A percentile compares a stretch with the other conserved stretches of the same genome.
Conservation (phyloP, 1,140 invertebrate species). For the Helicoverpa armigera region DNA sequence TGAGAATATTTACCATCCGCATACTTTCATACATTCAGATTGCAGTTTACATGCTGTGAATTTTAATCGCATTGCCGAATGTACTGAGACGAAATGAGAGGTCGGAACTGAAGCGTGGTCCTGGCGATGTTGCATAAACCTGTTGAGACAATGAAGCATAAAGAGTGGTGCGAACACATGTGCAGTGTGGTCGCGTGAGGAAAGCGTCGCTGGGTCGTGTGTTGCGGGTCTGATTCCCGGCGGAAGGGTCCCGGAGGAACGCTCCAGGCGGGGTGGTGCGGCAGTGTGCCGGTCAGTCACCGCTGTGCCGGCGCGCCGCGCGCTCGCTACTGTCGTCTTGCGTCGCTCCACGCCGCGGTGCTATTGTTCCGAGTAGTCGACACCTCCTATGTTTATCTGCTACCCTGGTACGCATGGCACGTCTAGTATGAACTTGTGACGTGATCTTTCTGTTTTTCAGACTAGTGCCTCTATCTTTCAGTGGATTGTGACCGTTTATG, state of each 20-base stretch:
- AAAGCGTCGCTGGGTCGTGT: constrained; percentile 62
- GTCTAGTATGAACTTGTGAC: constrained; percentile 70
- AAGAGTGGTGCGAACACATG: constrained; percentile 63
- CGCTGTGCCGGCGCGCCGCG: constrained; percentile 79
- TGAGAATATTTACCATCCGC: constrained; percentile 47
- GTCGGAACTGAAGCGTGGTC: constrained; percentile 29
- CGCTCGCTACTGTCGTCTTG: constrained; percentile 69
- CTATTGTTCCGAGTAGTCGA: constrained; percentile 65
- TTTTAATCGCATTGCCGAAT: constrained; percentile 45
- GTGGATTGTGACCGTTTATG: constrained; percentile 81
- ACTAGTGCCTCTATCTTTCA: constrained; percentile 67
- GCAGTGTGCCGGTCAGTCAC: constrained; percentile 85
- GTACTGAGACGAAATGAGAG: constrained; percentile 31
- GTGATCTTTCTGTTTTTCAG: constrained; percentile 68
- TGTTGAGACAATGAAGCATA: constrained; percentile 69
- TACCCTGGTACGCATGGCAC: constrained; percentile 63
- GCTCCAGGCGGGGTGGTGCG: constrained; percentile 81
- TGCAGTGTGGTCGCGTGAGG: constrained; percentile 69
- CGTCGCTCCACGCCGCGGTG: constrained; percentile 56
- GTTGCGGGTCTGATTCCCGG: constrained; percentile 75
- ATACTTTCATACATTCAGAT: constrained; percentile 49
- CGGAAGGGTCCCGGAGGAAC: constrained; percentile 82
- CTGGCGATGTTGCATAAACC: constrained; percentile 44
- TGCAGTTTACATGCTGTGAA: constrained; percentile 50
- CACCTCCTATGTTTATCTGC: constrained; percentile 73